A percentile compares a stretch with the other conserved stretches of the same genome.
These are phyloP conservation scores for Leptopilina myrica DNA, from an alignment of 2,888 invertebrate species.

Conservation along the genomic window DNA sequence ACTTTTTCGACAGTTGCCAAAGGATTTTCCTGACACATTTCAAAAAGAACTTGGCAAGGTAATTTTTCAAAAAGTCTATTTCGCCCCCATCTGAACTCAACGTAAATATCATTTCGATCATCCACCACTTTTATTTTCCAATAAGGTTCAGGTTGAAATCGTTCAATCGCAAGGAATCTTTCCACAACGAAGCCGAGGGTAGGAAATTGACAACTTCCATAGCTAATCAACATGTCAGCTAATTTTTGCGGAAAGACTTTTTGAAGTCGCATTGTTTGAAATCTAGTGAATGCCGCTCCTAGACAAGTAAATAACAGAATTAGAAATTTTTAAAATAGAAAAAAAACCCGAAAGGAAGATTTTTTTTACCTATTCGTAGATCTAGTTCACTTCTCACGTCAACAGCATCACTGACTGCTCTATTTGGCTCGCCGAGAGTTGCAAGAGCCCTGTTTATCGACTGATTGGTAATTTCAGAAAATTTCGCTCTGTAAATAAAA, in stretches of 20 bases:
- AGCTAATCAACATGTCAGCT: slow-evolving; percentile 91
- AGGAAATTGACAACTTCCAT: slow-evolving; percentile 99
- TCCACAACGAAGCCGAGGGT: slow-evolving; percentile 99
- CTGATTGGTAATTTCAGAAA: slow-evolving; percentile 96
- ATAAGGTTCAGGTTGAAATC: slow-evolving; percentile 94
- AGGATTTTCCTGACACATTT: slow-evolving; percentile 87
- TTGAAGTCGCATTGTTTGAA: slow-evolving; percentile 94
- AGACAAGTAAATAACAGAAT: slow-evolving; percentile 28
- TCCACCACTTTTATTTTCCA: slow-evolving; percentile 97
- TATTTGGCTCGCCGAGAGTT: slow-evolving; percentile 88
- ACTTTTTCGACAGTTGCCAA: slow-evolving; percentile 86
- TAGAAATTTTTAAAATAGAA: slow-evolving; percentile 28
- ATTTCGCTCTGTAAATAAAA: slow-evolving; percentile 87
- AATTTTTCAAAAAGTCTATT: slow-evolving; percentile 91
- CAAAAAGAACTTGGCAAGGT: slow-evolving; percentile 88
- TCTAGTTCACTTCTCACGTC: slow-evolving; percentile 94
- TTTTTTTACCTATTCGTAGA: slow-evolving; percentile 87
- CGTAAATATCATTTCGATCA: slow-evolving; percentile 84
- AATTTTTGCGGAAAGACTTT: slow-evolving; percentile 87
- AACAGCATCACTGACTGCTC: slow-evolving; percentile 92
- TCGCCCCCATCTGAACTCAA: slow-evolving; percentile 93
- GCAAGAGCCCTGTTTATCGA: slow-evolving; percentile 89
- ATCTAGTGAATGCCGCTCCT: slow-evolving; percentile 98
- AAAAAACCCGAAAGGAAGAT: slow-evolving; percentile 25
- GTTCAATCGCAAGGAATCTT: slow-evolving; percentile 93